Percentiles rank a stretch among this genome's conserved stretches.
phyloP scores from a whole-genome alignment of 1,140 invertebrate genomes.

The Acromyrmex charruanus region DNA sequence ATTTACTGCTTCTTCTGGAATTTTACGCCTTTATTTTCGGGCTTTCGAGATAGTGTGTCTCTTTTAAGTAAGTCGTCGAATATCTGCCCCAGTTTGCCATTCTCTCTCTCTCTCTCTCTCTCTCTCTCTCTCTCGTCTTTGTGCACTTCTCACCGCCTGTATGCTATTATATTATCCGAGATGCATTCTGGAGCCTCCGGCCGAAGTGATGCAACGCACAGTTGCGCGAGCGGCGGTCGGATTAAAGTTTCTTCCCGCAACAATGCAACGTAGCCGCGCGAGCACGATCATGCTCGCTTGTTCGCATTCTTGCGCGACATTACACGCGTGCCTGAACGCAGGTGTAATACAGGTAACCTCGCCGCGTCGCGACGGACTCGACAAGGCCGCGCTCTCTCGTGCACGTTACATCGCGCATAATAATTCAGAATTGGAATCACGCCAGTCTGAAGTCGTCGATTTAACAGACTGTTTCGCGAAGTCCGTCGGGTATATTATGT shows the following conservation, averaged over 20 bases:
- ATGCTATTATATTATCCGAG: constrained; percentile 51
- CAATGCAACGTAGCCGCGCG: constrained; percentile 32
- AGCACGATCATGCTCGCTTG: constrained; percentile 28
- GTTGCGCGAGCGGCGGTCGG: constrained; percentile 18
- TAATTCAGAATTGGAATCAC: constrained; percentile 12
- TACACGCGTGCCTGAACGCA: constrained; percentile 46
- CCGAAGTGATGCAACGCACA: constrained; percentile 4
- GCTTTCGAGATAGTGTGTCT: background rate
- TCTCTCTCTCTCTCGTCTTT: constrained; percentile 6
- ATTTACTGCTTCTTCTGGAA: background rate
- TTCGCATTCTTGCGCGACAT: constrained; percentile 51
- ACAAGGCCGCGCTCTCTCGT: background rate
- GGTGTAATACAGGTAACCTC: constrained; percentile 31
- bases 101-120: constrained; percentile 2
- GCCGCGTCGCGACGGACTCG: background rate
- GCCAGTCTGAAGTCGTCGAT: background rate
- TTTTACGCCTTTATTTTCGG: background rate
- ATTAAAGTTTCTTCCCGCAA: constrained; percentile 57
- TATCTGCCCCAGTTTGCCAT: constrained; percentile 37
- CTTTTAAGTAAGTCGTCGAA: constrained; percentile 31
- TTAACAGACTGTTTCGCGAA: background rate
- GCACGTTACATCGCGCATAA: constrained; percentile 5
- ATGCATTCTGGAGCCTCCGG: constrained; percentile 22
- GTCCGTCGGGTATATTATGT: no score
- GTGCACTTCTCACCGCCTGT: background rate